Evolutionary conservation across 2,888 invertebrate genomes (phyloP).

Genomic region (Nowickia ferox): DNA sequence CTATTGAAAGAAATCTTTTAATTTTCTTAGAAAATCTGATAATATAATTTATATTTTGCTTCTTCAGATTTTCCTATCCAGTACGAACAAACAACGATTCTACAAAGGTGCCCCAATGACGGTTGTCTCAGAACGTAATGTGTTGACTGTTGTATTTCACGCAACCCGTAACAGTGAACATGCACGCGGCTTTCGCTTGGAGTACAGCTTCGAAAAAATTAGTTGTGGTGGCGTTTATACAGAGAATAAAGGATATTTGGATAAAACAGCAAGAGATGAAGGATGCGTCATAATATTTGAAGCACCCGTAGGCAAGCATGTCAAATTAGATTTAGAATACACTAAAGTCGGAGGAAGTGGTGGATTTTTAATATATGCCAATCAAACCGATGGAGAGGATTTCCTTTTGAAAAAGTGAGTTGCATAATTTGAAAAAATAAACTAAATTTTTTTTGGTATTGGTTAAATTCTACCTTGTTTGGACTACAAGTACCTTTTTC

Average conservation of each 20-base stretch:
- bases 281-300: slow-evolving; percentile 85
- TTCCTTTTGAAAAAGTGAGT: slow-evolving; percentile 74
- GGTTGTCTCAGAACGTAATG: slow-evolving; percentile 88
- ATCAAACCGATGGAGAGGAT: slow-evolving; percentile 61
- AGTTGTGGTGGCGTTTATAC: slow-evolving; percentile 90
- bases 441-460: slow-evolving; percentile 1
- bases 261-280: neutral
- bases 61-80: slow-evolving; percentile 75
- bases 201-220: slow-evolving; percentile 86
- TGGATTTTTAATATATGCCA: slow-evolving; percentile 72
- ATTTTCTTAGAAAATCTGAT: neutral
- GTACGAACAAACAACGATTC: slow-evolving; percentile 73
- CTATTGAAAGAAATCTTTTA: no score
- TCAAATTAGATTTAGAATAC: slow-evolving; percentile 76
- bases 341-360: slow-evolving; percentile 51
- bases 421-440: slow-evolving; percentile 72
- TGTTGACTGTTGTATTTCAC: slow-evolving; percentile 88
- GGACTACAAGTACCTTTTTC: no score
- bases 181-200: slow-evolving; percentile 87
- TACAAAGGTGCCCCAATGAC: slow-evolving; percentile 81
- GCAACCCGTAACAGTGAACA: slow-evolving; percentile 84
- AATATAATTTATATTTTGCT: neutral
- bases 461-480: neutral
- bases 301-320: slow-evolving; percentile 86
- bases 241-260: slow-evolving; percentile 76